Base-by-base conservation (phyloP, 2,888 invertebrate genomes). In the Perizoma flavofasciatum region DNA sequence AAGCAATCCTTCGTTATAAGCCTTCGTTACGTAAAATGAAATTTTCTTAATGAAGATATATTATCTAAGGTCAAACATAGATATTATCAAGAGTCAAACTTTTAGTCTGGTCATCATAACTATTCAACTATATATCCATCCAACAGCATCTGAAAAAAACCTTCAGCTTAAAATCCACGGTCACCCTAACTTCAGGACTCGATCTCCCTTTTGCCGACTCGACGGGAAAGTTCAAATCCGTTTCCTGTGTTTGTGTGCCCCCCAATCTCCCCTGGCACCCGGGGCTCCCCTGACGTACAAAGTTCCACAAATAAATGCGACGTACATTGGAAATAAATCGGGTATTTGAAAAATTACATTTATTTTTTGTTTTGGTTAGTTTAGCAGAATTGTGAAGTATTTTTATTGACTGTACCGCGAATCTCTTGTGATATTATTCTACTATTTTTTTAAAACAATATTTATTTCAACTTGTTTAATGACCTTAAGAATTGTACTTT, bases 231-330 rank as follows among this genome's bases (percentile, higher is more conserved):
- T 88, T 87, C 78, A 76, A 84, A 85, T 87, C 87, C 85, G 88
- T 86, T 92, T 92, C 92, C 92, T 89, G 85, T 88, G 83, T 92
- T 88, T 88, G n/a, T n/a, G n/a, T n/a, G 85, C 87, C 78, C 67
- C 69, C 69, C 61, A 61, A 56, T 60, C 63, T 79, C 77, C 79
- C 79, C 77, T 76, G 70, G 63, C 76, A 69, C 73, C 75, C 74
- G 71, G 68, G 72, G 73, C 73, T 66, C 67, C 72, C 75, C 76
- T 81, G 84, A 81, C 64, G 72, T 79, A 78, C 77, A 73, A 76
- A 70, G 72, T 77, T 78, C 76, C 74, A 76, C 83, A 83, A 88
- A 88, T 86, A 88, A 87, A 85, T 86, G 86, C 77, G 78, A 80
- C 78, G 74, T 81, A 84, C 81, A 75, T 72, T 71, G 71, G 71